Conservation (phyloP, 1,140 invertebrate species). For the Chrysomallon squamiferum region DNA sequence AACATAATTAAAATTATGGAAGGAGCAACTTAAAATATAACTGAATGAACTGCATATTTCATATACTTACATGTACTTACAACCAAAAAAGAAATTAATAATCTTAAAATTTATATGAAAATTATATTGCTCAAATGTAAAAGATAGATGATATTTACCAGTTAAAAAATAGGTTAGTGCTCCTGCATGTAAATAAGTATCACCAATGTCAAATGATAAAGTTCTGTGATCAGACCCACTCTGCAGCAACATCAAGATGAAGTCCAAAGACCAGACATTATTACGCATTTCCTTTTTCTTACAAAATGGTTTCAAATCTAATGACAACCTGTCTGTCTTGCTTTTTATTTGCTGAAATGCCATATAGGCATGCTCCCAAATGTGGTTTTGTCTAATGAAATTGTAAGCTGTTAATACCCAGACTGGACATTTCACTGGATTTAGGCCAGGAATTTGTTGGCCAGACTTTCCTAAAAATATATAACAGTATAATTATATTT, state of each 20-base stretch:
- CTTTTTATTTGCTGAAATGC: conserved; percentile 8
- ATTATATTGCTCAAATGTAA: too few relatives aligned
- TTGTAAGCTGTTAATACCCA: conserved; percentile 37
- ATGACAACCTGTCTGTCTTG: background rate
- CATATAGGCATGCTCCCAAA: conserved; percentile 21
- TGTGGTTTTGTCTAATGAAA: conserved; percentile 18
- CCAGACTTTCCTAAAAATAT: conserved; percentile 11
- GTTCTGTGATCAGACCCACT: conserved; percentile 33
- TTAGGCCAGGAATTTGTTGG: conserved; percentile 7
- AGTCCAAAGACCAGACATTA: conserved; percentile 18
- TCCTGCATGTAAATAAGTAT: conserved; percentile 39
- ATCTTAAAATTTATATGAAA: too few relatives aligned
- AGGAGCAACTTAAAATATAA: too few relatives aligned
- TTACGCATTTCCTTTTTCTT: conserved; percentile 6
- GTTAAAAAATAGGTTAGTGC: conserved; percentile 28
- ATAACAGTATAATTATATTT: too few relatives aligned
- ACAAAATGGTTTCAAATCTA: conserved; percentile 21
- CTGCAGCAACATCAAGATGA: conserved; percentile 25
- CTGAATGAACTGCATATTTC: too few relatives aligned
- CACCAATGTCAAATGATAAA: conserved; percentile 23
- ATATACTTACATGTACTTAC: too few relatives aligned
- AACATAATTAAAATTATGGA: too few relatives aligned
- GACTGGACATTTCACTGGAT: conserved; percentile 13
- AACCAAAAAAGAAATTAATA: too few relatives aligned
- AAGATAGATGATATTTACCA: too few relatives aligned